Percentiles rank a stretch among this genome's conserved stretches.
Evolutionary conservation across 2,797 vertebrate genomes (phyloP).

Genomic region (Sebastes hubbsi): DNA sequence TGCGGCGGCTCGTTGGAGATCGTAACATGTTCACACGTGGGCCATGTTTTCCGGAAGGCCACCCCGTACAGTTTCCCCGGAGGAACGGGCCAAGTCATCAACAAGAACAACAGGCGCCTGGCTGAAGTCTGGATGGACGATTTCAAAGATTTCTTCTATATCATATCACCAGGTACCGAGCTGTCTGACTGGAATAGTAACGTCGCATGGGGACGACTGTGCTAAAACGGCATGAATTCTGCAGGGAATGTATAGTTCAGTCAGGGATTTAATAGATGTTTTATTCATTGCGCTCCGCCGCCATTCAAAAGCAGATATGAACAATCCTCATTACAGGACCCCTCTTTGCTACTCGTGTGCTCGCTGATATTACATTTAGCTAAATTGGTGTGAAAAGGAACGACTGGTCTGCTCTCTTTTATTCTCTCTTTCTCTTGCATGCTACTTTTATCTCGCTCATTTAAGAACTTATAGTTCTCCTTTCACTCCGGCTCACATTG

Average conservation of each 20-base stretch:
- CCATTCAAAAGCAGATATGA: conserved; percentile 35
- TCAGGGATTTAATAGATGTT: conserved; percentile 14
- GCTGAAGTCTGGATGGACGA: conserved; percentile 97
- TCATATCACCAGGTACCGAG: conserved; percentile 94
- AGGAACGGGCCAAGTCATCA: conserved; percentile 97
- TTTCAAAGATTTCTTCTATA: conserved; percentile 99
- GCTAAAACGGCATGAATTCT: not conserved
- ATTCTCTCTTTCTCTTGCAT: conserved; percentile 20
- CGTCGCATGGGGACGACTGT: not conserved
- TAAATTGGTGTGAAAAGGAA: conserved; percentile 37
- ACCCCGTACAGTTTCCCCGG: conserved; percentile 98
- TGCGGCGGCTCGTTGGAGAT: conserved; percentile 97
- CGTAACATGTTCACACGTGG: conserved; percentile 96
- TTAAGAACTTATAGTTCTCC: conserved; percentile 21
- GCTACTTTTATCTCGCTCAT: conserved; percentile 15
- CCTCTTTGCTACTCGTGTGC: not conserved
- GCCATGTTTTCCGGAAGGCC: conserved; percentile 98
- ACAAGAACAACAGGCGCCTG: conserved; percentile 96
- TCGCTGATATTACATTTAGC: conserved; percentile 28
- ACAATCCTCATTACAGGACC: conserved; percentile 11
- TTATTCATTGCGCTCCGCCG: conserved; percentile 3
- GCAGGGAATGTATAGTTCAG: not conserved
- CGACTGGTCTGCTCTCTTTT: conserved; percentile 17
- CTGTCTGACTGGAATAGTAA: not conserved
- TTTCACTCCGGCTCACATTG: conserved; percentile 2